Percentiles rank a stretch among this genome's conserved stretches.
Evolutionary conservation across 2,888 invertebrate genomes (phyloP).

Genomic region (Pheosia gnoma): DNA sequence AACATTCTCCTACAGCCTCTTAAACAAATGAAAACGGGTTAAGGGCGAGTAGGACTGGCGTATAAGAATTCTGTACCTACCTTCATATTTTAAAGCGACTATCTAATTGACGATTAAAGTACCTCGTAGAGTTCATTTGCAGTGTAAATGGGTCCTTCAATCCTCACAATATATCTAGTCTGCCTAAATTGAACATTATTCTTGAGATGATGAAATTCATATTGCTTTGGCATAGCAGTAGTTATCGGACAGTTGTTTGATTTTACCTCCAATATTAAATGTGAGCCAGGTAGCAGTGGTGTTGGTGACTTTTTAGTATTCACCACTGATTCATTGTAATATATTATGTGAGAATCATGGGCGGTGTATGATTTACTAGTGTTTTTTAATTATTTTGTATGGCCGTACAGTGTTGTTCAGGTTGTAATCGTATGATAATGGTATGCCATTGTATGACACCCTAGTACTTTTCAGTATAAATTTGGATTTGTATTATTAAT

Average conservation of each 20-base stretch:
- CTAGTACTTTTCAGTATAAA: no score
- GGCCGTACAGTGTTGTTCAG: no score
- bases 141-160: neutral
- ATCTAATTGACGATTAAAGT: no score
- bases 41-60: neutral
- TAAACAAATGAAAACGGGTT: neutral
- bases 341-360: no score
- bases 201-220: neutral
- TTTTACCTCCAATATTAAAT: constrained; percentile 5
- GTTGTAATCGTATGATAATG: no score
- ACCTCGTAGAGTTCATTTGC: neutral
- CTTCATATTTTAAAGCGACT: neutral
- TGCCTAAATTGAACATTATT: neutral
- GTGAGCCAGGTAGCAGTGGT: constrained; percentile 17
- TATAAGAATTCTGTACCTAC: neutral
- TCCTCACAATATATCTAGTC: neutral
- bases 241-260: constrained; percentile 20
- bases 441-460: no score
- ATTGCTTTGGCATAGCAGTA: constrained; percentile 11
- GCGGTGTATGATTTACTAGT: no score
- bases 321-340: constrained; percentile 2
- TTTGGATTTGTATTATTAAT: no score
- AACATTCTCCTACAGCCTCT: no score
- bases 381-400: no score
- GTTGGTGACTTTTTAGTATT: constrained; percentile 23